Evolutionary conservation across 2,797 vertebrate species (phyloP).

Genomic region (Liasis olivaceus): DNA sequence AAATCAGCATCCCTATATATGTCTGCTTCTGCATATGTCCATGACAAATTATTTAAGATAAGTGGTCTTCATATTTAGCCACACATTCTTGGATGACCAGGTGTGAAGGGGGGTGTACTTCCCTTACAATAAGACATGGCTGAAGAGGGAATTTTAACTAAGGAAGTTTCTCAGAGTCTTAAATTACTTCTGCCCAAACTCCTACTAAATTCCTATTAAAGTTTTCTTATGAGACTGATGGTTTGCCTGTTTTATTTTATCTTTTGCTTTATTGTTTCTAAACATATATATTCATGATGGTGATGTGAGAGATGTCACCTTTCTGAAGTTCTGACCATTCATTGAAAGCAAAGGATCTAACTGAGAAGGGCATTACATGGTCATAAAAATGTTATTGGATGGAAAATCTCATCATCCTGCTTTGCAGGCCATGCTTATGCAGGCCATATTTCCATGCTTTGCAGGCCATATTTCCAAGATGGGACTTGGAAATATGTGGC

Average conservation of each 20-base stretch:
- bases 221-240: neutral
- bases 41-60: neutral
- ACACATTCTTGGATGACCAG: neutral
- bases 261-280: neutral
- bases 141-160: neutral
- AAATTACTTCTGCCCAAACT: neutral
- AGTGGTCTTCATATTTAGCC: neutral
- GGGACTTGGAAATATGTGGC: neutral
- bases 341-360: neutral
- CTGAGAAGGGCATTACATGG: neutral
- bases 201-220: neutral
- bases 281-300: neutral
- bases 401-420: neutral
- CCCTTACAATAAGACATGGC: neutral
- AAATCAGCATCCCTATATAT: neutral
- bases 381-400: neutral
- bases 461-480: no score
- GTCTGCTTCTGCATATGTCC: neutral
- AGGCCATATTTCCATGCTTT: no score
- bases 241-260: neutral
- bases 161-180: neutral
- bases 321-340: neutral
- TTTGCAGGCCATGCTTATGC: neutral
- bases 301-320: neutral
- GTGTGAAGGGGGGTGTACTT: neutral